Percentiles rank a stretch among this genome's conserved stretches.
phyloP scores from a whole-genome alignment of 2,888 invertebrate genomes.

The Leistus spinibarbis region DNA sequence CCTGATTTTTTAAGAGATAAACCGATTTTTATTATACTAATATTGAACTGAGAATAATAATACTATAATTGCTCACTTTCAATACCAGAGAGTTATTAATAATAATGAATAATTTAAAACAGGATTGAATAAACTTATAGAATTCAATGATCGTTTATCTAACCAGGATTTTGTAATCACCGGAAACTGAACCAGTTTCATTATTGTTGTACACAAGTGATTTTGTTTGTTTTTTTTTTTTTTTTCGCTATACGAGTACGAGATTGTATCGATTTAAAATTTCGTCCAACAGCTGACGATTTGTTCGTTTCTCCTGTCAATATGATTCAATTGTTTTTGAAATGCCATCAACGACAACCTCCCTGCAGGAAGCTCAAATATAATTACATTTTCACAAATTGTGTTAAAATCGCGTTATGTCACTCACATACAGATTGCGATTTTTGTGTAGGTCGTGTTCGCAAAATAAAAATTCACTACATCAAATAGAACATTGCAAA shows the following conservation, averaged over 20 bases:
- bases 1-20: too few relatives aligned
- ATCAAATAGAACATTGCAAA: too few relatives aligned
- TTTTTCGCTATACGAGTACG: background rate
- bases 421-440: background rate
- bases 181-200: too few relatives aligned
- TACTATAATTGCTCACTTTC: too few relatives aligned
- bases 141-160: background rate
- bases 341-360: background rate
- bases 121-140: background rate
- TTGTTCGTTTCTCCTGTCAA: slow-evolving; percentile 17
- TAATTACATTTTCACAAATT: slow-evolving; percentile 29
- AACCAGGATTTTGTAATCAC: background rate
- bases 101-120: background rate
- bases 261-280: slow-evolving; percentile 17
- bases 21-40: too few relatives aligned
- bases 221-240: slow-evolving; percentile 1
- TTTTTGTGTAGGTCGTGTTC: too few relatives aligned
- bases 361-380: slow-evolving; percentile 8
- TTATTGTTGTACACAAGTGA: background rate
- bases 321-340: slow-evolving; percentile 26
- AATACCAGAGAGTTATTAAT: too few relatives aligned
- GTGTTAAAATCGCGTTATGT: background rate
- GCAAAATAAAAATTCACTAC: too few relatives aligned
- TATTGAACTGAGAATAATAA: too few relatives aligned
- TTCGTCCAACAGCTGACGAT: slow-evolving; percentile 16